phyloP scores from a whole-genome alignment of 2,113 vertebrate species.

The Thunnus maccoyii region DNA sequence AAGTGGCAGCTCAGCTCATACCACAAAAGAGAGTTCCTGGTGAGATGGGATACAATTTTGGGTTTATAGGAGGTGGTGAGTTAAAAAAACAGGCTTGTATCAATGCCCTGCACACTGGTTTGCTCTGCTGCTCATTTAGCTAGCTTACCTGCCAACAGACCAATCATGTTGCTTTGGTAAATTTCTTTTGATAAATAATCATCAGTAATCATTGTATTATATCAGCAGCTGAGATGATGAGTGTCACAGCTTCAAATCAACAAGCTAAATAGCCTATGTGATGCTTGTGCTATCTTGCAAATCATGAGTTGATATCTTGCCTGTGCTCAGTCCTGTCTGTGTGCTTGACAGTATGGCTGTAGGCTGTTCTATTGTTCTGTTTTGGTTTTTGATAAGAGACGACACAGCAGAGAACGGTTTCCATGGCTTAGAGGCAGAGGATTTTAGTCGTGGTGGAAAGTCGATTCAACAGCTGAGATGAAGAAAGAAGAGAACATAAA shows the following conservation, averaged over 20 bases:
- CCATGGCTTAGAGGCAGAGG: slow-evolving; percentile 10
- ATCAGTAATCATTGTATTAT: background rate
- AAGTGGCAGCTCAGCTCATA: too few species aligned
- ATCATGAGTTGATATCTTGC: background rate
- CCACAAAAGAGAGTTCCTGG: background rate
- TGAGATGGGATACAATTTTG: background rate
- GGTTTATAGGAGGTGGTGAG: background rate
- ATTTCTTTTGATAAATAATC: background rate
- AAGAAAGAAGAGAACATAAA: background rate
- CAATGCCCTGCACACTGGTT: background rate
- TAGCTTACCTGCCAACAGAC: background rate
- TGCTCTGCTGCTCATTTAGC: background rate
- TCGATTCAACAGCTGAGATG: slow-evolving; percentile 6
- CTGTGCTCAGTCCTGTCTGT: background rate
- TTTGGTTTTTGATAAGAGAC: slow-evolving; percentile 6
- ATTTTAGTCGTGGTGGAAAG: slow-evolving; percentile 20
- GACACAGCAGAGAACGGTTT: background rate
- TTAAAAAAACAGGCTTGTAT: background rate
- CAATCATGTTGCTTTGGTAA: background rate
- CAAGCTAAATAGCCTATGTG: background rate
- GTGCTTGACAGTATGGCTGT: background rate
- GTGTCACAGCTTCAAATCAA: background rate
- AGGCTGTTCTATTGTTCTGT: background rate
- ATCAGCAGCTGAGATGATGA: background rate
- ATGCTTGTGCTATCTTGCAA: background rate